Evolutionary conservation across 2,797 vertebrate species (phyloP).

Genomic region (Sciaenops ocellatus): DNA sequence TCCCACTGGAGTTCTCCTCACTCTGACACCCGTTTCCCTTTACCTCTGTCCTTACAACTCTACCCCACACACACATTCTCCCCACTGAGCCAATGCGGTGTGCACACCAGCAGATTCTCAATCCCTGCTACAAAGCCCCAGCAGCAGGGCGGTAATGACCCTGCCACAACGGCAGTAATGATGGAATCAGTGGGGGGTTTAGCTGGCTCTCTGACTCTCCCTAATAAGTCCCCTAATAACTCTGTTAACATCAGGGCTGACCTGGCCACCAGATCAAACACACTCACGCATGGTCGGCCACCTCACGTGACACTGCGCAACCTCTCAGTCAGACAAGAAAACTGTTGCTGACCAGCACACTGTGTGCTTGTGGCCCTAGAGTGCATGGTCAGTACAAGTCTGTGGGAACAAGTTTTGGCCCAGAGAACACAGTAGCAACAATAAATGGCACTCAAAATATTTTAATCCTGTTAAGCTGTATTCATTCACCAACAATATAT

Average conservation of each 20-base stretch:
- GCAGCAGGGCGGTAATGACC: slow-evolving; percentile 81
- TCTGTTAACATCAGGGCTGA: slow-evolving; percentile 82
- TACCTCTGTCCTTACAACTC: slow-evolving; percentile 45
- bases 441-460: slow-evolving; percentile 53
- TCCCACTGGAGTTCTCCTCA: slow-evolving; percentile 52
- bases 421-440: slow-evolving; percentile 14
- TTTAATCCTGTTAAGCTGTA: slow-evolving; percentile 67
- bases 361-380: not conserved
- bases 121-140: slow-evolving; percentile 79
- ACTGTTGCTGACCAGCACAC: slow-evolving; percentile 46
- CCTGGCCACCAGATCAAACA: slow-evolving; percentile 77
- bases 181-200: slow-evolving; percentile 82
- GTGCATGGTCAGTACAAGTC: not conserved
- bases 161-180: slow-evolving; percentile 77
- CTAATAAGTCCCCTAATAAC: slow-evolving; percentile 86
- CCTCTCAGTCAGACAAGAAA: slow-evolving; percentile 43
- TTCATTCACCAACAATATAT: slow-evolving; percentile 62
- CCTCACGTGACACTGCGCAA: slow-evolving; percentile 62
- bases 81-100: slow-evolving; percentile 45
- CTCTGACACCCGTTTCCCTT: slow-evolving; percentile 54
- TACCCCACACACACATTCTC: slow-evolving; percentile 32
- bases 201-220: slow-evolving; percentile 72
- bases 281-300: slow-evolving; percentile 59
- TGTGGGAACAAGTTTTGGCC: slow-evolving; percentile 29
- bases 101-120: slow-evolving; percentile 71